A percentile compares a stretch with the other conserved stretches of the same genome.
Evolutionary conservation across 2,888 invertebrate species (phyloP).

Genomic region (Oligia fasciuncula): DNA sequence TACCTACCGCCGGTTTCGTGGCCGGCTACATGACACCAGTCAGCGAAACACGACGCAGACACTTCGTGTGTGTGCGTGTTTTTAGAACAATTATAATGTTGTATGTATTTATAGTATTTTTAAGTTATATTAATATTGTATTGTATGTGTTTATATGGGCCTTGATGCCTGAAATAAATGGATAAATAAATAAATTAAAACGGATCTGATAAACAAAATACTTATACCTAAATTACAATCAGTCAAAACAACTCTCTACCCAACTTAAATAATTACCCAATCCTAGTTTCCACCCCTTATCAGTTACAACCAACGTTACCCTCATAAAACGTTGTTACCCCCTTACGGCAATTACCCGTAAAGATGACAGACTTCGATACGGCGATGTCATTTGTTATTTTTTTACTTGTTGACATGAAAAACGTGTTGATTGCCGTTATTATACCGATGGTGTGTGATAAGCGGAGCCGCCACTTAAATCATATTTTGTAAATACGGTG

Average conservation of each 20-base stretch:
- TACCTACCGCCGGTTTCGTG: no score
- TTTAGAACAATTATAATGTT: no score
- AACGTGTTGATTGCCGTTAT: conserved; percentile 82
- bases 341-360: conserved; percentile 74
- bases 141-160: no score
- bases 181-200: no score
- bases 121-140: no score
- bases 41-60: no score
- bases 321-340: conserved; percentile 51
- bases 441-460: conserved; percentile 82
- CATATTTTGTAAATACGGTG: conserved; percentile 69
- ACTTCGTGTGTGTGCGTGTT: no score
- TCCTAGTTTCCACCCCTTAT: conserved; percentile 47
- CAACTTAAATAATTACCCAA: conserved; percentile 54
- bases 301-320: conserved; percentile 51
- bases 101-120: no score
- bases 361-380: conserved; percentile 80
- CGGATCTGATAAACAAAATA: neutral
- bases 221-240: conserved; percentile 22
- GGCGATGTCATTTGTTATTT: conserved; percentile 84
- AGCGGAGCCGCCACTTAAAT: conserved; percentile 62
- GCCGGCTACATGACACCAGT: no score
- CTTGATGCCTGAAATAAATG: no score
- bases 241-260: conserved; percentile 41
- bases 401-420: conserved; percentile 83